Evolutionary conservation across 2,888 invertebrate species (phyloP).

Genomic region (Chrysolina americana): DNA sequence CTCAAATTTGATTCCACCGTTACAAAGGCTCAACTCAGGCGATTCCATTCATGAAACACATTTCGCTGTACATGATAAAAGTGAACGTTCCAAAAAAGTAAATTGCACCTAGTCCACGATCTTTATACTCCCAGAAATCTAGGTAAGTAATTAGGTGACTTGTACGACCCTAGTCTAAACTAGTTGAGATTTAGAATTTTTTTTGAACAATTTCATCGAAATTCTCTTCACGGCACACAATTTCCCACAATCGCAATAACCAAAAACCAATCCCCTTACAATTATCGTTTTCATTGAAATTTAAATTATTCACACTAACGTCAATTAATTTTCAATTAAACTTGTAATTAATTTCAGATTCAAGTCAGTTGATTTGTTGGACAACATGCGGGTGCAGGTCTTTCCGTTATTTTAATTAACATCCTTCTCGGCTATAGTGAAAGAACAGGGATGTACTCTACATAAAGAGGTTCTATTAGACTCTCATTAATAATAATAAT

Average conservation of each 20-base stretch:
- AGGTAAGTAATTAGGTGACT: not conserved
- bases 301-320: slow-evolving; percentile 50
- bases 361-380: slow-evolving; percentile 47
- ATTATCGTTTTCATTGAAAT: slow-evolving; percentile 48
- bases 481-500: too few species aligned
- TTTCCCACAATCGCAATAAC: too few species aligned
- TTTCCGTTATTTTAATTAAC: slow-evolving; percentile 49
- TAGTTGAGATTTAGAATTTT: too few species aligned
- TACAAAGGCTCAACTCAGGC: slow-evolving; percentile 40
- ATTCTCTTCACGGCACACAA: too few species aligned
- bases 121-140: not conserved
- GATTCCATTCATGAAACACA: slow-evolving; percentile 33
- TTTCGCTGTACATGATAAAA: slow-evolving; percentile 4
- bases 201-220: too few species aligned
- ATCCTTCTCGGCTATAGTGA: too few species aligned
- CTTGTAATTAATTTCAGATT: slow-evolving; percentile 50
- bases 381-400: slow-evolving; percentile 44
- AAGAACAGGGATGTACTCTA: too few species aligned
- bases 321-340: slow-evolving; percentile 51
- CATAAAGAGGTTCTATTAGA: too few species aligned
- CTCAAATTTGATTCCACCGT: slow-evolving; percentile 57
- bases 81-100: not conserved
- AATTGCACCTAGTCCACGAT: not conserved
- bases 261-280: slow-evolving; percentile 31
- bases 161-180: too few species aligned